Evolutionary conservation across 2,113 vertebrate genomes (phyloP).

Genomic region (Tachysurus vachellii): DNA sequence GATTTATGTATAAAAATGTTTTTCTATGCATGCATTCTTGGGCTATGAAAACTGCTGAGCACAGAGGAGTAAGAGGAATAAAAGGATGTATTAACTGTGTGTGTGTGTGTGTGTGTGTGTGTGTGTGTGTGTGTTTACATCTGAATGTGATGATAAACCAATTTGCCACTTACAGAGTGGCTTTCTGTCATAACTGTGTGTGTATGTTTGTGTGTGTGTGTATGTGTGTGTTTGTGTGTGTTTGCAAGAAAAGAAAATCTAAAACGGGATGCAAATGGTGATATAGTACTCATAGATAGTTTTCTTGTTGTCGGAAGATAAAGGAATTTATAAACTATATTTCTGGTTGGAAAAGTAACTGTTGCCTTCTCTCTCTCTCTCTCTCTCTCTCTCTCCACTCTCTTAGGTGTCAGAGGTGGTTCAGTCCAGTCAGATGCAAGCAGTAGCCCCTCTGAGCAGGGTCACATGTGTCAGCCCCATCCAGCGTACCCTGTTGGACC

Average conservation of each 20-base stretch:
- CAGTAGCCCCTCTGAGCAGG: slow-evolving; percentile 84
- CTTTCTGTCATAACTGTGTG: slow-evolving; percentile 41
- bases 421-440: slow-evolving; percentile 81
- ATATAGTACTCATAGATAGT: slow-evolving; percentile 16
- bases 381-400: slow-evolving; percentile 19
- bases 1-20: background rate
- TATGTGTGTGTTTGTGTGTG: slow-evolving; percentile 26
- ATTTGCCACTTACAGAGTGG: slow-evolving; percentile 66
- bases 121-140: slow-evolving; percentile 77
- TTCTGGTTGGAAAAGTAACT: slow-evolving; percentile 26
- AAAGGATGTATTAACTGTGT: slow-evolving; percentile 3
- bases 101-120: slow-evolving; percentile 63
- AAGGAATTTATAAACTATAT: slow-evolving; percentile 35
- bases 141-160: slow-evolving; percentile 82
- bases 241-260: slow-evolving; percentile 5
- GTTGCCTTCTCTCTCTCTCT: background rate
- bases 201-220: slow-evolving; percentile 28
- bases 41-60: slow-evolving; percentile 76
- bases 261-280: slow-evolving; percentile 20
- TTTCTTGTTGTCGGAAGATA: background rate
- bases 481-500: slow-evolving; percentile 86
- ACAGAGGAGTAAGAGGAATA: slow-evolving; percentile 67
- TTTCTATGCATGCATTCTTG: slow-evolving; percentile 49
- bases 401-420: slow-evolving; percentile 67
- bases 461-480: slow-evolving; percentile 84